Base-by-base conservation (phyloP, 2,113 vertebrate species). In the Leucopsar rothschildi region DNA sequence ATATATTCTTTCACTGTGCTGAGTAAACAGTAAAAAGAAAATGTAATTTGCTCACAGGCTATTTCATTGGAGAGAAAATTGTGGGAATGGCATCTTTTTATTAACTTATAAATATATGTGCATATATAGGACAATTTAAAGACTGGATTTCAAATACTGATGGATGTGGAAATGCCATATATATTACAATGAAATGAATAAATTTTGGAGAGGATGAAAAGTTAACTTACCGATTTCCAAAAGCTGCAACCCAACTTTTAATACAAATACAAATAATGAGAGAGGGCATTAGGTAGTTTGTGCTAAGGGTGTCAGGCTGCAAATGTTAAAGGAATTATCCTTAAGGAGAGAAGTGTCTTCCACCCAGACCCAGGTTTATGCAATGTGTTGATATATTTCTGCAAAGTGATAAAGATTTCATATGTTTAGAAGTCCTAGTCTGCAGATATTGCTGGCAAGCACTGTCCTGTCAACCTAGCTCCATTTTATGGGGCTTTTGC, bases 1-100 rank as follows among this genome's bases (percentile, higher is more conserved):
- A 96, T 96, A 90, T 86, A 78, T 96, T 95, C 82, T 83, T 92
- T 86, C 92, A 76, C 49, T 84, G 64, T 94, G 96, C 95, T 97
- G 94, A 96, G 79, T 96, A 96, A 97, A 97, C 95, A 95, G 76
- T 86, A 96, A 97, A 93, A 96, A 64, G 64, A 96, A 95, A 96
- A 93, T 90, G 69, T 53, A 97, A 96, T 95, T 88, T 96, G 82
- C 92, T 95, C 90, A 71, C 64, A 90, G 92, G 86, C 69, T 88
- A 90, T 96, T 96, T 79, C 92, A 92, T 53, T 94, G 80, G 55
- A 86, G 80, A 90, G 92, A 93, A 93, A 89, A 86, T 6, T 45
- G 66, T 84, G 56, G 72, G 65, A 92, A 86, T 76, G 76, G 68
- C 82, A 75, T 88, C 37, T 92, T 94, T 96, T 95, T 96, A 95